Evolutionary conservation across 2,888 invertebrate genomes (phyloP).

Genomic region (Zaprionus bogoriensis): DNA sequence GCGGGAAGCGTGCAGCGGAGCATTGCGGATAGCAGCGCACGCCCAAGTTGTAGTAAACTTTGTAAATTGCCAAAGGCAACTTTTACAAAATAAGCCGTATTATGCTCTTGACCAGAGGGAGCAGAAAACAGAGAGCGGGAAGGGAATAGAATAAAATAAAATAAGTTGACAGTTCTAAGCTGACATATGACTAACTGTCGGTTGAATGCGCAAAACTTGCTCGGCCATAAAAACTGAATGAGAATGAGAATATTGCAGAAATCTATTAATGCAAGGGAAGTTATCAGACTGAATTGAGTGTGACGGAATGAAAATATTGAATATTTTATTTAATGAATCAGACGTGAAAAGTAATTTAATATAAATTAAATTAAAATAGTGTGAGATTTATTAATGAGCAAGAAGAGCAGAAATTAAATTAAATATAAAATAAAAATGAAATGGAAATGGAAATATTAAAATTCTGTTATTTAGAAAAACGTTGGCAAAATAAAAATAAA

Average conservation of each 20-base stretch:
- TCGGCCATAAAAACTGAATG: too few species aligned
- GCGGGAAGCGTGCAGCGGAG: background rate
- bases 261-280: too few species aligned
- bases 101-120: conserved; percentile 44
- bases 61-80: conserved; percentile 75
- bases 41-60: conserved; percentile 67
- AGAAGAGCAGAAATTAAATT: conserved; percentile 1
- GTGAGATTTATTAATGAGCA: too few species aligned
- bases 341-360: too few species aligned
- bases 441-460: too few species aligned
- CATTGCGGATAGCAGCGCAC: conserved; percentile 24
- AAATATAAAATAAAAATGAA: background rate
- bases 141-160: conserved; percentile 36
- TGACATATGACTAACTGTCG: conserved; percentile 52
- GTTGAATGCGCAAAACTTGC: too few species aligned
- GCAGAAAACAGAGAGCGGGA: background rate
- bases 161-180: conserved; percentile 52
- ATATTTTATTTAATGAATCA: too few species aligned
- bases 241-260: too few species aligned
- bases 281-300: too few species aligned
- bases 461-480: background rate
- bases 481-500: background rate
- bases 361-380: too few species aligned
- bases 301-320: too few species aligned
- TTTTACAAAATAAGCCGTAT: conserved; percentile 74